Percentiles rank a stretch among this genome's conserved stretches.
These are phyloP conservation scores for Clarias laeviceps DNA, from an alignment of 2,797 vertebrate species.

Conservation along the genomic window DNA sequence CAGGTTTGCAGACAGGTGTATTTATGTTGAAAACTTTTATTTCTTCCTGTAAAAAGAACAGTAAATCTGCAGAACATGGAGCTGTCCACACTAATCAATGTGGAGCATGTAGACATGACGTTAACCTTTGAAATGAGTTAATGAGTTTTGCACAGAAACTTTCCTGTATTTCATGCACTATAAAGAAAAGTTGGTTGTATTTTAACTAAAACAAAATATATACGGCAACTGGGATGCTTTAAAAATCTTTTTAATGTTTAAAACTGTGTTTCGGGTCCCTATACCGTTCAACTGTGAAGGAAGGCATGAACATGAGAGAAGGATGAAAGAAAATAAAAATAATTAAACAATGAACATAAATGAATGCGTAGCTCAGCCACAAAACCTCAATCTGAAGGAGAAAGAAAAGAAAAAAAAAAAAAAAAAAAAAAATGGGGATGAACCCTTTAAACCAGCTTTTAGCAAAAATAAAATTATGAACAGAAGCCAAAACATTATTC, in stretches of 20 bases:
- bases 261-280: slow-evolving; percentile 70
- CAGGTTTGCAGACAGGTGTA: slow-evolving; percentile 21
- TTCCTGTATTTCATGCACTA: slow-evolving; percentile 48
- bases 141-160: slow-evolving; percentile 23
- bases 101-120: slow-evolving; percentile 56
- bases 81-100: slow-evolving; percentile 43
- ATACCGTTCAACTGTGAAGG: slow-evolving; percentile 57
- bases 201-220: slow-evolving; percentile 39
- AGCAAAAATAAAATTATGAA: slow-evolving; percentile 32
- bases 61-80: slow-evolving; percentile 47
- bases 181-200: slow-evolving; percentile 39
- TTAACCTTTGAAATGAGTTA: slow-evolving; percentile 34
- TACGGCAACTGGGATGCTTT: slow-evolving; percentile 61
- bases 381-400: neutral
- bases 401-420: too few relatives aligned
- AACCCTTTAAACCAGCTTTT: slow-evolving; percentile 63
- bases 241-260: slow-evolving; percentile 78
- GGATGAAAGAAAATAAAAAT: slow-evolving; percentile 18
- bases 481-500: neutral
- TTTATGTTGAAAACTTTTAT: slow-evolving; percentile 63
- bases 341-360: slow-evolving; percentile 36
- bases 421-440: neutral
- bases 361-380: slow-evolving; percentile 15
- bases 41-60: slow-evolving; percentile 62
- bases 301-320: slow-evolving; percentile 27